Evolutionary conservation across 2,888 invertebrate genomes (phyloP), one percentile per base, ranked within the genome.

Genomic region (Lypha dubia): DNA sequence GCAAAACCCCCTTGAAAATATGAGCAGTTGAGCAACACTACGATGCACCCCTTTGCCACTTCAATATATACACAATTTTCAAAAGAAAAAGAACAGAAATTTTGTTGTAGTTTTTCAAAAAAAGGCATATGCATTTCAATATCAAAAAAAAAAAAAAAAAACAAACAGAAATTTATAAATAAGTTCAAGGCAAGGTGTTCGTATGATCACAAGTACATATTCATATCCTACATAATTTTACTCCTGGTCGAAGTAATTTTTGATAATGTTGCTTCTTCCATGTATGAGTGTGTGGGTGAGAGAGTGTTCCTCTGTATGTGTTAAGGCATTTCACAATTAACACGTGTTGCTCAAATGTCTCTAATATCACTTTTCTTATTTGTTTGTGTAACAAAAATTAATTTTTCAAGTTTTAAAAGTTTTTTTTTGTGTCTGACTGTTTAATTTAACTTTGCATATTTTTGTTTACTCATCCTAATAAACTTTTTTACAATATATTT

Each of bases 161-260:
- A n/a, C n/a, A n/a, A n/a, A n/a, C n/a, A n/a, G n/a, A n/a, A n/a
- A n/a, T n/a, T n/a, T n/a, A n/a, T n/a, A n/a, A n/a, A 9, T 46
- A 28, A 41, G 71, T 79, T 79, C 15, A 38, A 63, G 79, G 56
- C 63, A 79, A 71, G 79, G 71, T 79, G 79, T 79, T 67, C 49
- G 4, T 44, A 38, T 0, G 11, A 24, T 24, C 11, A 49, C 67
- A 68, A 76, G 46, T 76, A 76, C 56, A 24, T 15, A 49, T 9
- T 20, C 20, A 15, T n/a, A 44, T n/a, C 3, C 9, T 22, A 11
- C 38, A 38, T 35, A 41, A 24, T 35, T 46, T 41, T 41, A 13
- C 0, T 28, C 15, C 15, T 32, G 22, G 24, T 68, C 38, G 15
- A 49, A 13, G 49, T 49, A 49, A 58, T 35, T 53, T 65, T 46